A percentile compares a stretch with the other conserved stretches of the same genome.
These are phyloP conservation scores for Delichon dasypus DNA, from an alignment of 2,797 vertebrate genomes.

Conservation along the genomic window DNA sequence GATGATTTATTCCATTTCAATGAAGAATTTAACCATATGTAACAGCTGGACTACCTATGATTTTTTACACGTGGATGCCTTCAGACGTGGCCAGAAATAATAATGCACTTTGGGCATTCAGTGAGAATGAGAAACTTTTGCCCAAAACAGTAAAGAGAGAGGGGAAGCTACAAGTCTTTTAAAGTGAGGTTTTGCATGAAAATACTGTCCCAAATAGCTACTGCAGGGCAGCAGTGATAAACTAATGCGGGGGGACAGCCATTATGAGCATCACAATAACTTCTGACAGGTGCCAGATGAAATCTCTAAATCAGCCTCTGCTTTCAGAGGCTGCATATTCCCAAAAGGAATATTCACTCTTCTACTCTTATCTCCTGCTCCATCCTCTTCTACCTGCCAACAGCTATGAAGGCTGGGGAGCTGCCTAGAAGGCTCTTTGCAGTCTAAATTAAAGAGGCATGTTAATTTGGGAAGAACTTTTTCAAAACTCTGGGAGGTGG, in stretches of 20 bases:
- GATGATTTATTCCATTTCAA: conserved; percentile 3
- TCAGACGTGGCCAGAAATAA: background rate
- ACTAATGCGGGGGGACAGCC: background rate
- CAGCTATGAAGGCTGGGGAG: background rate
- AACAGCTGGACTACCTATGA: conserved; percentile 10
- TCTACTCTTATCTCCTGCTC: background rate
- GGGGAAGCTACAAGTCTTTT: background rate
- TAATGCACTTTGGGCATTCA: background rate
- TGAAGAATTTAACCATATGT: conserved; percentile 10
- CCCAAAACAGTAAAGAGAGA: background rate
- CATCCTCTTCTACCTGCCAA: conserved; percentile 15
- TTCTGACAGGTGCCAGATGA: background rate
- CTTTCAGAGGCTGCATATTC: background rate
- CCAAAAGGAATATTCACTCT: background rate
- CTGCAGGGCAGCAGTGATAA: background rate
- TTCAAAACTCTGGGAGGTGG: background rate
- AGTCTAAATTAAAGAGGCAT: background rate
- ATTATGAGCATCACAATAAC: background rate
- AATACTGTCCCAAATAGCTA: background rate
- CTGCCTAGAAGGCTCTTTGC: background rate
- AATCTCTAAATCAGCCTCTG: background rate
- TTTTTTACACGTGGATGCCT: background rate
- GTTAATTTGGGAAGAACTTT: conserved; percentile 3
- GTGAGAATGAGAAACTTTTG: background rate
- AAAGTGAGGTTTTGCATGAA: background rate